Percentiles rank a stretch among this genome's conserved stretches.
Conservation (phyloP, 1,140 invertebrate species). For the Zaprionus lachaisei region DNA sequence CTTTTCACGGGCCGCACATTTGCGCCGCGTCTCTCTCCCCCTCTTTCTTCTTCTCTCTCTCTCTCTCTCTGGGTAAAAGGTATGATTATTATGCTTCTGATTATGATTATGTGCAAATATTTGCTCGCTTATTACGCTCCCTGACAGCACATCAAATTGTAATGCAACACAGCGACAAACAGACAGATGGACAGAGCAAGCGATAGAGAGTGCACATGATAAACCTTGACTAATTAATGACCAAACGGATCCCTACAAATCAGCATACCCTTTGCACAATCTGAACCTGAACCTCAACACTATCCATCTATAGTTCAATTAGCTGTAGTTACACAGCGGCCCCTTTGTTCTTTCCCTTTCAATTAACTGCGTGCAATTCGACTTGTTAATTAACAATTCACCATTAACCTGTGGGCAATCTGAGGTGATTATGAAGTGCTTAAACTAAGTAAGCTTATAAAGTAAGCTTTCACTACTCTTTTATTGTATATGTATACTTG, state of each 20-base stretch:
- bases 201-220: slow-evolving; percentile 4
- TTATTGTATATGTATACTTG: too few species aligned
- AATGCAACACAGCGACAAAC: slow-evolving; percentile 28
- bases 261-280: slow-evolving; percentile 21
- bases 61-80: slow-evolving; percentile 10
- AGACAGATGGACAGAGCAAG: not conserved
- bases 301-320: not conserved
- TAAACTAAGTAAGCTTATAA: too few species aligned
- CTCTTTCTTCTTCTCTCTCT: not conserved
- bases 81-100: slow-evolving; percentile 50
- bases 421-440: too few species aligned
- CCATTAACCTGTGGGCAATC: not conserved
- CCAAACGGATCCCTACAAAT: slow-evolving; percentile 23
- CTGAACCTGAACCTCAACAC: not conserved
- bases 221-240: slow-evolving; percentile 35
- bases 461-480: too few species aligned
- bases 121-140: slow-evolving; percentile 66
- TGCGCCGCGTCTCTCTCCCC: slow-evolving; percentile 19
- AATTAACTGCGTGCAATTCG: not conserved
- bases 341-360: not conserved
- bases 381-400: not conserved
- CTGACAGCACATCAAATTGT: slow-evolving; percentile 45
- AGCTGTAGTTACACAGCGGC: not conserved
- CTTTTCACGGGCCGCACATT: slow-evolving; percentile 60
- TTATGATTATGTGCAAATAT: slow-evolving; percentile 75